Evolutionary conservation across 2,888 invertebrate genomes (phyloP), one percentile per base, ranked within the genome.

Genomic region (Spilarctia lutea): DNA sequence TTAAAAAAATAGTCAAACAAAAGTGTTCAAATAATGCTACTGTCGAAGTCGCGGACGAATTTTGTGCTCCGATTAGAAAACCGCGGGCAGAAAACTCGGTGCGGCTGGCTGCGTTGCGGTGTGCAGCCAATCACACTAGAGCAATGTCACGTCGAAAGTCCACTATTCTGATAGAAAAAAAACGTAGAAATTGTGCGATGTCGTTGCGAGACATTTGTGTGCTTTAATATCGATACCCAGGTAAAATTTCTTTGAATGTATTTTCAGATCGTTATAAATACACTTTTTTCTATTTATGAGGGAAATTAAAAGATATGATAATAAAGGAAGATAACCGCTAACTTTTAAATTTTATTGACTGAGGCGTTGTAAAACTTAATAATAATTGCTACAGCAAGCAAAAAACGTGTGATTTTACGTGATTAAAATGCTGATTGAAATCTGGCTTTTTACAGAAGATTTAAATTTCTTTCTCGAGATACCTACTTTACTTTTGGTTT

Each of bases 1-100:
- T 70, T 76, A 39, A 39, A 39, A 11, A 10, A 39, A 11, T 11
- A 39, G 6, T 35, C 63, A 73, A 52, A 78, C 71, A 76, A 83
- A 86, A 84, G 81, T 85, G 82, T 87, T 81, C 85, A 65, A 73
- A 71, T 45, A 86, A 83, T 80, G 79, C 73, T 80, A 80, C 79
- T 85, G 88, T 87, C 85, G 85, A 85, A 88, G 90, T 87, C 87
- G 89, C 83, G 89, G 86, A 89, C 87, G 87, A 91, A 91, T 90
- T 91, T 86, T 83, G 87, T 86, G 85, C 85, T 77, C 83, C 87
- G 92, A 92, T 93, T 94, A 94, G 94, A 91, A 92, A 93, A 92
- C 94, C 93, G 83, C 94, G 87, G 85, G 81, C 84, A 89, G 92
- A 92, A 92, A 93, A 92, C 91, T 92, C 86, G 86, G 86, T 84